These are phyloP conservation scores for Gopherus evgoodei DNA, from an alignment of 2,113 vertebrate genomes.

Conservation along the genomic window DNA sequence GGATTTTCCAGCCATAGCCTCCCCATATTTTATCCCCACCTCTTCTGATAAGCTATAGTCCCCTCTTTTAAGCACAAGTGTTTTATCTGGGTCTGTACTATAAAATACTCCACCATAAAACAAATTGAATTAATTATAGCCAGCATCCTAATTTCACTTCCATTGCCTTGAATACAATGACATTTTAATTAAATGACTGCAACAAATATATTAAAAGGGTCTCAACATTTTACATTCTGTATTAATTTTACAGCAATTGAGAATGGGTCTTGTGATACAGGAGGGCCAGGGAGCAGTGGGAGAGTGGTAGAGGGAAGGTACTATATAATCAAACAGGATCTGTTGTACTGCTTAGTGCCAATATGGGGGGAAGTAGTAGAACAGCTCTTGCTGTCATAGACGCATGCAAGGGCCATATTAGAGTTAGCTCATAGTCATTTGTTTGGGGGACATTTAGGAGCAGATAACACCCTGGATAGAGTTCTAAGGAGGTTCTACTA, in stretches of 20 bases:
- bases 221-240: background rate
- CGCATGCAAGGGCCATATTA: no score
- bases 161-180: background rate
- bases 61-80: background rate
- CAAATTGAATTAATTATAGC: background rate
- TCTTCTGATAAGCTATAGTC: background rate
- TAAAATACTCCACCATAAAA: background rate
- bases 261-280: background rate
- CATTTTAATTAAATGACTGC: background rate
- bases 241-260: background rate
- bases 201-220: background rate
- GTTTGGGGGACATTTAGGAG: no score
- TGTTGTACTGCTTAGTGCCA: no score
- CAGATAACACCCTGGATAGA: no score
- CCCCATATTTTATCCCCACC: background rate
- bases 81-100: background rate
- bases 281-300: no score
- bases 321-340: no score
- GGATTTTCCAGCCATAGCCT: background rate
- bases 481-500: no score
- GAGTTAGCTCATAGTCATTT: no score
- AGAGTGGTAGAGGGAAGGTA: no score
- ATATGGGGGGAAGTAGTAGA: no score
- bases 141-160: background rate
- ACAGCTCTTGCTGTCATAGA: no score